Evolutionary conservation across 1,140 invertebrate genomes (phyloP), one percentile per base, ranked within the genome.

Genomic region (Magallana gigas): DNA sequence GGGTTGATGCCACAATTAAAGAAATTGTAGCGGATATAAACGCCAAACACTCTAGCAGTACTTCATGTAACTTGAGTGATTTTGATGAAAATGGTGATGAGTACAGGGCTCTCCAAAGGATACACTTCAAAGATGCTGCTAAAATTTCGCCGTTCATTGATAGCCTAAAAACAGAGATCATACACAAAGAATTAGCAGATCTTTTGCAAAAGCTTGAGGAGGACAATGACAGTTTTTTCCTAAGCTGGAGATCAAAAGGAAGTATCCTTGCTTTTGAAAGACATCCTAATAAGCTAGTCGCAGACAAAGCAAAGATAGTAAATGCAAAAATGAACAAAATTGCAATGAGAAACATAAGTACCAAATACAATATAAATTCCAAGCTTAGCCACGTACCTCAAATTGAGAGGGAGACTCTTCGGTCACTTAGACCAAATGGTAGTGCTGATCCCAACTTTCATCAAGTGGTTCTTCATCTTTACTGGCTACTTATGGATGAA

Each of bases 401-500:
- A 36, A 82, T 82, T 57, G 85, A 86, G 57, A 86, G 64, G 56
- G 85, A 86, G 11, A 81, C 76, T 16, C 36, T 86, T 8, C 80
- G 82, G 18, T 64, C 80, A 16, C 23, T 86, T 6, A 18, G 85
- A 2, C 85, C 85, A 29, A 86, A 57, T 82, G 36, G 59, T 2
- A 81, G 18, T 14, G 23, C 36, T 1, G 85, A 86, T 36, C 57
- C 9, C 5, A 68, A 82, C 23, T 62, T 86, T 8, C 36, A 82
- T 56, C 59, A 23, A 9, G 16, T 64, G 8, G n/a, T 76, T 8
- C 48, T 86, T 6, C n/a, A 36, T 57, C 29, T 86, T 16, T 82
- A 86, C 57, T 86, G 85, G 85, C 23, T 80, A 48, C 57, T 86
- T 29, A 80, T 82, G 56, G 85, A 83, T 64, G 85, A 36, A 6